Base-by-base conservation (phyloP, 1,140 invertebrate species). In the Steinernema feltiae region DNA sequence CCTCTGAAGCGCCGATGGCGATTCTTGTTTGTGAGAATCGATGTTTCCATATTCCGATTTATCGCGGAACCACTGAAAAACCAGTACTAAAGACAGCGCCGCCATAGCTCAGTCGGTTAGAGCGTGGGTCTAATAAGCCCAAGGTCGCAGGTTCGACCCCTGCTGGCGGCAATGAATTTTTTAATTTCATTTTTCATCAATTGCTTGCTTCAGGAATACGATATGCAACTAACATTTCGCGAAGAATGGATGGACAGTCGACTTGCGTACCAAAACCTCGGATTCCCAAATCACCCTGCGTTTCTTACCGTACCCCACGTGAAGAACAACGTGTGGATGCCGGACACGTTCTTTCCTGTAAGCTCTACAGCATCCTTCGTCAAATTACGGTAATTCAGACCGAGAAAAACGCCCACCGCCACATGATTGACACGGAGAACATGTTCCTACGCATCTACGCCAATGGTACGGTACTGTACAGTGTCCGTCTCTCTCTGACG, bases 71-170 rank as follows among this genome's bases (percentile, higher is more conserved):
- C n/a, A n/a, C n/a, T n/a, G n/a, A n/a, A n/a, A n/a, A n/a, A n/a
- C n/a, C n/a, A n/a, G 41, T 12, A 46, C 41, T 46, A 46, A 46
- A 46, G n/a, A n/a, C n/a, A n/a, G n/a, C 1, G 84, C 83, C 84
- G 79, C 78, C 82, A 84, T 85, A 84, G 83, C 83, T 84, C 83
- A 84, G 84, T 82, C 81, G 83, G 83, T 84, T 85, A 84, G 84
- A 84, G 84, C 84, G 83, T 83, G 81, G 81, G 83, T 83, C 84
- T 85, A 84, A 84, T 84, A 85, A 85, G 81, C 84, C 81, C 80
- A 84, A 82, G 83, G 83, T 84, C 83, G 80, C 79, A 83, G 83
- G 82, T 84, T 84, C 83, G 83, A 84, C 82, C 83, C 84, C 83
- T 83, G 81, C 76, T 80, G 79, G 81, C 81, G 79, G 81, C 81